Evolutionary conservation across 2,888 invertebrate genomes (phyloP).

Genomic region (Ormyrus labotus): DNA sequence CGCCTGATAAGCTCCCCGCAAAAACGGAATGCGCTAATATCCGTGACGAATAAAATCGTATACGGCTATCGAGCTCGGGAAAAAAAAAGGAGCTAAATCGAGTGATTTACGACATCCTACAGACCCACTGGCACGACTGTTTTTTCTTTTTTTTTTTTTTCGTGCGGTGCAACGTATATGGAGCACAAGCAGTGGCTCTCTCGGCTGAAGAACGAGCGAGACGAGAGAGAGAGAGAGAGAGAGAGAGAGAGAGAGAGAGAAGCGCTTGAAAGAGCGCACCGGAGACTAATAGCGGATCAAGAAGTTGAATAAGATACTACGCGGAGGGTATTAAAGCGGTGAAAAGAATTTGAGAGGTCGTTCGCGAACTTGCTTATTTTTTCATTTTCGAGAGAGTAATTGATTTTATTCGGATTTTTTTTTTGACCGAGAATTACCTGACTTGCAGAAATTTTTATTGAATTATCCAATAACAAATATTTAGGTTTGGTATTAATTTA

Average conservation of each 20-base stretch:
- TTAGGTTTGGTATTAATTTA: too few relatives aligned
- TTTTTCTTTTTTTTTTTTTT: not conserved
- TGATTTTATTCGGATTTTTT: not conserved
- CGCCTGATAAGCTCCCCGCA: constrained; percentile 3
- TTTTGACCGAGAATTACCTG: not conserved
- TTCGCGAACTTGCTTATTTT: constrained; percentile 1
- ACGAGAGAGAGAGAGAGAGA: not conserved
- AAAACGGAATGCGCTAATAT: constrained; percentile 13
- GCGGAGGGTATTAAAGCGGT: constrained; percentile 7
- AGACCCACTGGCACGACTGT: constrained; percentile 25
- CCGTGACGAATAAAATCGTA: constrained; percentile 32
- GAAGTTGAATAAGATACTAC: constrained; percentile 19
- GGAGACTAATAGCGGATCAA: constrained; percentile 21
- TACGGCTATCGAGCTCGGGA: constrained; percentile 19
- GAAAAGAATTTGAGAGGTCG: not conserved
- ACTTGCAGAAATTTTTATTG: too few relatives aligned
- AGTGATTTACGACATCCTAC: constrained; percentile 36
- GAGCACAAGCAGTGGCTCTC: not conserved
- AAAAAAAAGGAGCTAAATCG: constrained; percentile 9
- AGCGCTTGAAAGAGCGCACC: not conserved
- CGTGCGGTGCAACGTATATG: not conserved
- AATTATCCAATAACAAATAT: too few relatives aligned
- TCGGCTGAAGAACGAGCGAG: not conserved
- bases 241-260: not conserved
- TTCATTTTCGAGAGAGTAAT: not conserved